Base-by-base conservation (phyloP, 2,113 vertebrate genomes). In the Aleadryas rufinucha region DNA sequence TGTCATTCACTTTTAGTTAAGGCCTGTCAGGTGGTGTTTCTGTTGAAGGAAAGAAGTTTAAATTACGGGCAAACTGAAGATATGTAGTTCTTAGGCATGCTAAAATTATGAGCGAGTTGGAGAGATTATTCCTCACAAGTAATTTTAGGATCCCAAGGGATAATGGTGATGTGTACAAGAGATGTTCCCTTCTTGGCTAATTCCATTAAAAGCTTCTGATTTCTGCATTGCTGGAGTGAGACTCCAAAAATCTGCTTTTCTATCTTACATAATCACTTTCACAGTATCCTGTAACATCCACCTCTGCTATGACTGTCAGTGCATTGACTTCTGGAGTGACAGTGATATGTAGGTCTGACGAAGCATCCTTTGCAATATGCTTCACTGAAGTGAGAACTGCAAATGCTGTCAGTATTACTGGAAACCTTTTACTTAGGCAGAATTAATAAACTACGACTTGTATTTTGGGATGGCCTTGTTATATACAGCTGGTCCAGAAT, bases 1-100 rank as follows among this genome's bases (percentile, higher is more conserved):
- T 96, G 95, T 96, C 96, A 96, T 95, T 97, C 95, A 95, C 80
- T 97, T 95, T 75, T 87, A 93, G 87, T 97, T 97, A 97, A 97
- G 92, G 87, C 94, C 81, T 97, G 97, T 97, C 96, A 96, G 76
- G 93, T 95, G 64, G 75, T 96, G 89, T 96, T 96, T 87, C 90
- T 97, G 53, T 74, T 94, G 93, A 96, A 94, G 87, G 61, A 77
- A 91, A 81, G 71, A 89, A 96, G n/a, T 96, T 93, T 90, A 97
- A 97, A 93, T 97, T 96, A 83, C 3, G 27, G 61, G 54, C 0
- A 30, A 95, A 91, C 56, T 94, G 84, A 95, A 86, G 90, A 87
- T 65, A 76, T 0, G 23, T 91, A 79, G 70, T 93, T 95, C 87
- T 95, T 90, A 89, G 44, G 35, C 65, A 8, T 91, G 84, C 93